phyloP scores from a whole-genome alignment of 1,140 invertebrate species.

The Drosophila micromelanica region DNA sequence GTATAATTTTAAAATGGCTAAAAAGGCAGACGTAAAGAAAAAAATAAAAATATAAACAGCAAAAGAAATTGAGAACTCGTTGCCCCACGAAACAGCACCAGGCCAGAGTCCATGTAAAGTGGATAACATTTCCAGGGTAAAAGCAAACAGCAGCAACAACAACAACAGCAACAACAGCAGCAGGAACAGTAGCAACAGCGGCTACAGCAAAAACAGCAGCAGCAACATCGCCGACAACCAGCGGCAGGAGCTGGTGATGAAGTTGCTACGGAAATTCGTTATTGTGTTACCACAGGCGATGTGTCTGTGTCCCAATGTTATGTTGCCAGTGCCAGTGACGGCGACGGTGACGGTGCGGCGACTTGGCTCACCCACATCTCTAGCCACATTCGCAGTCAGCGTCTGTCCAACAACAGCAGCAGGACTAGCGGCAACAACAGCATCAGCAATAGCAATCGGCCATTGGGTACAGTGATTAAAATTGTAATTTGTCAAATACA shows the following conservation, averaged over 20 bases:
- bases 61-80: slow-evolving; percentile 46
- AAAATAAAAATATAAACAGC: slow-evolving; percentile 34
- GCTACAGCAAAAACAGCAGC: slow-evolving; percentile 33
- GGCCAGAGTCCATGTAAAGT: slow-evolving; percentile 60
- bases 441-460: slow-evolving; percentile 15
- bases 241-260: slow-evolving; percentile 55
- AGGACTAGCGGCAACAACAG: slow-evolving; percentile 26
- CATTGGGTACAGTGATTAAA: slow-evolving; percentile 34
- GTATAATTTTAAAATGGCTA: slow-evolving; percentile 56
- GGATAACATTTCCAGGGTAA: slow-evolving; percentile 71
- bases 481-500: not conserved
- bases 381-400: slow-evolving; percentile 41
- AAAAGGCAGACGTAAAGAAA: slow-evolving; percentile 20
- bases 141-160: slow-evolving; percentile 17
- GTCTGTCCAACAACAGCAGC: slow-evolving; percentile 52
- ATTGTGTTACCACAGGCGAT: slow-evolving; percentile 83
- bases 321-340: slow-evolving; percentile 55
- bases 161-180: no score
- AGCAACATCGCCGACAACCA: slow-evolving; percentile 8
- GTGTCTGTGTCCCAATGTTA: slow-evolving; percentile 78
- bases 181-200: not conserved
- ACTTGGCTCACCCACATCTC: slow-evolving; percentile 19
- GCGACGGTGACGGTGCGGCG: not conserved
- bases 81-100: slow-evolving; percentile 52
- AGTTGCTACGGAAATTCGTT: slow-evolving; percentile 83